A percentile compares a stretch with the other conserved stretches of the same genome.
Evolutionary conservation across 23 tunicate species (phyloP).

Genomic region (Ciona savignyi): DNA sequence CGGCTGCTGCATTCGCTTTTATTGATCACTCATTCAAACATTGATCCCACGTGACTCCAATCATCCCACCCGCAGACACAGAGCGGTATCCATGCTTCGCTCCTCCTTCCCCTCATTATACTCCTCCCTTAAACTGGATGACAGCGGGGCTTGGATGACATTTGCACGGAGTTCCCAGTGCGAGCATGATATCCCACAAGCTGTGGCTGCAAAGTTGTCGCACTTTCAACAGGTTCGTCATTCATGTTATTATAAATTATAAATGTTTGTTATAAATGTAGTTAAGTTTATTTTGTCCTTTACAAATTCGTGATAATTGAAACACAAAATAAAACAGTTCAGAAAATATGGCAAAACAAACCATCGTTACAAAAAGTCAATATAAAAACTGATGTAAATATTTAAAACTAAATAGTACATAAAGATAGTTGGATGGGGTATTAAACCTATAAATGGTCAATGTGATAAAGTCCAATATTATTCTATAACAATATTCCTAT

Average conservation of each 20-base stretch:
- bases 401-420: no score
- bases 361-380: no score
- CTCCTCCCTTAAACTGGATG: slow-evolving; percentile 52
- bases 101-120: slow-evolving; percentile 60
- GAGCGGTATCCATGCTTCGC: slow-evolving; percentile 42
- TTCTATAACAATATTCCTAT: no score
- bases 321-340: neutral
- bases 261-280: no score
- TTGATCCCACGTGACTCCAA: no score
- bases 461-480: no score
- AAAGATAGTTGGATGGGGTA: no score
- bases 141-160: slow-evolving; percentile 67
- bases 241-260: neutral
- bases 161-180: slow-evolving; percentile 85
- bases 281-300: neutral
- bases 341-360: neutral
- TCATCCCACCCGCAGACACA: slow-evolving; percentile 10
- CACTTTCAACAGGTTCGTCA: slow-evolving; percentile 66
- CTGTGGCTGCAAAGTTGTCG: slow-evolving; percentile 51
- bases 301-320: no score
- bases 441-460: no score
- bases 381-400: no score
- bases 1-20: no score
- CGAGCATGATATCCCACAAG: slow-evolving; percentile 66
- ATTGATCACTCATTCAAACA: no score